phyloP scores from a whole-genome alignment of 1,140 invertebrate genomes.

The Penaeus vannamei region DNA sequence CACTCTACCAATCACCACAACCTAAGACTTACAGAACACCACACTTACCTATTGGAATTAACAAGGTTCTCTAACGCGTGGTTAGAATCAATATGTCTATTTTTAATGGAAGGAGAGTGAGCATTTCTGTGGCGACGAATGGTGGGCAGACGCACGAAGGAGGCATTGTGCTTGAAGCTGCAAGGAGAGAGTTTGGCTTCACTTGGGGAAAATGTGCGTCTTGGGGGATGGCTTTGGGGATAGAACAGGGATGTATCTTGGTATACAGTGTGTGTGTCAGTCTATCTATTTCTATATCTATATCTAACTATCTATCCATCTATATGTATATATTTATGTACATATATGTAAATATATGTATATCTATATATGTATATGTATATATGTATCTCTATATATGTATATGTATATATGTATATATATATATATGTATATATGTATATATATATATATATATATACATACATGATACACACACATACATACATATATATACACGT shows the following conservation, averaged over 20 bases:
- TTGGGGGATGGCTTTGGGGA: not conserved
- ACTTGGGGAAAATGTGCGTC: too few species aligned
- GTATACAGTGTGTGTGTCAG: not conserved
- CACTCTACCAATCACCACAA: too few species aligned
- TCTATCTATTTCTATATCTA: not conserved
- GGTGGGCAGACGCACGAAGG: conserved; percentile 89
- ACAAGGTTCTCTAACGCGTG: conserved; percentile 66
- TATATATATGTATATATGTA: not conserved
- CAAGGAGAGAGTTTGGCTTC: conserved; percentile 73
- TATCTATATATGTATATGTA: not conserved
- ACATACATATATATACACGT: not conserved
- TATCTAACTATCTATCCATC: too few species aligned
- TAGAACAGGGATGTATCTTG: not conserved
- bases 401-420: too few species aligned
- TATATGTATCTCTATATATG: not conserved
- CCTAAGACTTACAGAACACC: too few species aligned
- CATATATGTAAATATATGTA: not conserved
- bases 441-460: not conserved
- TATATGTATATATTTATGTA: too few species aligned
- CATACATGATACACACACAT: not conserved
- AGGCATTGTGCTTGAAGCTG: conserved; percentile 92
- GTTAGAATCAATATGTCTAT: conserved; percentile 65
- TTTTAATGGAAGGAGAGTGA: conserved; percentile 72
- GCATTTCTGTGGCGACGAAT: conserved; percentile 86
- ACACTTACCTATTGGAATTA: conserved; percentile 66